A percentile compares a stretch with the other conserved stretches of the same genome.
These are phyloP conservation scores for Alcedo quadribrachys DNA, from an alignment of 2,797 vertebrate genomes.

Conservation along the genomic window DNA sequence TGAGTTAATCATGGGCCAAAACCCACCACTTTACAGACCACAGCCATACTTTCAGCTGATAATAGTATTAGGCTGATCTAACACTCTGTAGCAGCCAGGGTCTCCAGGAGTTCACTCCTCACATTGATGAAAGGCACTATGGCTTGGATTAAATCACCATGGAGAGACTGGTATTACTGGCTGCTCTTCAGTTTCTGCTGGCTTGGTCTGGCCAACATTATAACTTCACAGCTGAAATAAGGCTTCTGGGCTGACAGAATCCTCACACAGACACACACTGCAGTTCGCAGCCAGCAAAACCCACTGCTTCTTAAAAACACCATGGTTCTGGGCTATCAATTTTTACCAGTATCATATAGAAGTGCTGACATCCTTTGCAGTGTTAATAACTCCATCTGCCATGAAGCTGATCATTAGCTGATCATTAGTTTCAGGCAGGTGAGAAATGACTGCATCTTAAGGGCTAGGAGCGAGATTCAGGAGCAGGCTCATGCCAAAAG, in stretches of 20 bases:
- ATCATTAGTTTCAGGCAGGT: neutral
- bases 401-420: neutral
- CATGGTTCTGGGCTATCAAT: accelerated
- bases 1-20: neutral
- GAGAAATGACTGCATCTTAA: neutral
- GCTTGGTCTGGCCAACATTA: neutral
- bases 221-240: neutral
- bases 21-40: neutral
- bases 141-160: neutral
- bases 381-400: neutral
- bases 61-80: neutral
- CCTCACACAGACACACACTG: neutral
- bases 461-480: neutral
- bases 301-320: neutral
- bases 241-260: neutral
- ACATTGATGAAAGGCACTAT: neutral
- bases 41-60: neutral
- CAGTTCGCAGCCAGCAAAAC: neutral
- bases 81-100: neutral
- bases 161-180: neutral
- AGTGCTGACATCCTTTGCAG: neutral
- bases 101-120: neutral
- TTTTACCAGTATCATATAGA: neutral
- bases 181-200: neutral
- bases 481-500: neutral